Evolutionary conservation across 1,140 invertebrate genomes (phyloP), one percentile per base, ranked within the genome.

Genomic region (Holotrichia oblita): DNA sequence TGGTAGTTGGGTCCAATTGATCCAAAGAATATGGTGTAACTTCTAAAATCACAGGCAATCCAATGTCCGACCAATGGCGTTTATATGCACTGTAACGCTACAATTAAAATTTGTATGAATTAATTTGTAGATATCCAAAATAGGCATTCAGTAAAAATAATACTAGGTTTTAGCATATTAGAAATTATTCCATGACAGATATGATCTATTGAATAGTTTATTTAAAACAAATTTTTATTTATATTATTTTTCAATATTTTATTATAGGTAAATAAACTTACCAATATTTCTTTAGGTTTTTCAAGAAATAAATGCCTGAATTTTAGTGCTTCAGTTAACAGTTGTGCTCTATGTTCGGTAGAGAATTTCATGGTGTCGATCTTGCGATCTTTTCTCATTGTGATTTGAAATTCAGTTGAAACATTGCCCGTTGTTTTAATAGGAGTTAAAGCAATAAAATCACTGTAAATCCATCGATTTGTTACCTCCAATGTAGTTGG

Each of bases 281-380:
- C 93, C 89, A 90, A 88, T 85, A 90, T 88, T 87, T 94, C 93
- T 85, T 93, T 94, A 34, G 93, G 90, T 86, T 94, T 94, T 85
- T 95, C 93, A 74, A 93, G 91, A 90, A 96, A 96, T 82, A 91
- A 89, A 85, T 93, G 90, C 83, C 93, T 91, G 85, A 93, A 95
- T 85, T 91, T 94, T 73, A 99, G 91, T 80, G 97, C 95, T 84
- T 98, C 95, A 14, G 97, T 98, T 24, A 99, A 88, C 80, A 99
- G 92, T 81, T 99, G 92, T 78, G 95, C 92, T 84, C 98, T 92
- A 86, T 97, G 94, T 84, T 99, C 98, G 4, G 97, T 97, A n/a
- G 97, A 98, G 87, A 99, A 99, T 85, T 93, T 95, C 95, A 99
- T 99, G 17, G 93, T 93, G 85, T 99, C 98, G 73, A 92, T 90